phyloP scores from a whole-genome alignment of 2,797 vertebrate genomes.

The Channallabes apus region DNA sequence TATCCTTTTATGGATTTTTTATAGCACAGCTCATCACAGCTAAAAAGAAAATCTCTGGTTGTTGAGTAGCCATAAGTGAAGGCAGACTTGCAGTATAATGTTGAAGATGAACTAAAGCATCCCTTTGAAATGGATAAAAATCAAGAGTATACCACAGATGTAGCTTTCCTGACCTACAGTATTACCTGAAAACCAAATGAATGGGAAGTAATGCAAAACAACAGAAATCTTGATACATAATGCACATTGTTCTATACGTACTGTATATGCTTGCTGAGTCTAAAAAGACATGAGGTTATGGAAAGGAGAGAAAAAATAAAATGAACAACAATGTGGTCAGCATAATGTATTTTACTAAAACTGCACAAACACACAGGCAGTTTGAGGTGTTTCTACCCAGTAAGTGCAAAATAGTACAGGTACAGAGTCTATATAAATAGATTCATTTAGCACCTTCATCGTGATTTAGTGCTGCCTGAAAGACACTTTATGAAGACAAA shows the following conservation, averaged over 20 bases:
- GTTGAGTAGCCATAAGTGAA: slow-evolving; percentile 14
- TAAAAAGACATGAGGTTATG: neutral
- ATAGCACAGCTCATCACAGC: slow-evolving; percentile 28
- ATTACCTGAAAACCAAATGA: neutral
- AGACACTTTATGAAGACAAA: neutral
- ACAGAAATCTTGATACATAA: neutral
- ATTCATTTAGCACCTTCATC: neutral
- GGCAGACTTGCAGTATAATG: slow-evolving; percentile 1
- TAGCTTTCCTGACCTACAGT: neutral
- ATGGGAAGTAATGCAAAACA: neutral
- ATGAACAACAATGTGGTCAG: neutral
- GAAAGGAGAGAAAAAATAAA: neutral
- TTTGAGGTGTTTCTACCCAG: neutral
- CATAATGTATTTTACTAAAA: neutral
- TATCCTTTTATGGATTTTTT: slow-evolving; percentile 39
- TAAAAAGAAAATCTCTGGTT: slow-evolving; percentile 36
- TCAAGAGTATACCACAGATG: neutral
- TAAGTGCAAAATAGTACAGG: neutral
- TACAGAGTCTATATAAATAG: slow-evolving; percentile 5
- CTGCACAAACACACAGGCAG: neutral
- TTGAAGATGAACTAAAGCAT: slow-evolving; percentile 25
- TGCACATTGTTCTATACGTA: neutral
- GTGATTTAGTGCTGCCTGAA: slow-evolving; percentile 1
- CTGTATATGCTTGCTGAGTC: neutral
- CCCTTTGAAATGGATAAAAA: neutral